Base-by-base conservation (phyloP, 2,888 invertebrate species). In the Punctoribates punctum region DNA sequence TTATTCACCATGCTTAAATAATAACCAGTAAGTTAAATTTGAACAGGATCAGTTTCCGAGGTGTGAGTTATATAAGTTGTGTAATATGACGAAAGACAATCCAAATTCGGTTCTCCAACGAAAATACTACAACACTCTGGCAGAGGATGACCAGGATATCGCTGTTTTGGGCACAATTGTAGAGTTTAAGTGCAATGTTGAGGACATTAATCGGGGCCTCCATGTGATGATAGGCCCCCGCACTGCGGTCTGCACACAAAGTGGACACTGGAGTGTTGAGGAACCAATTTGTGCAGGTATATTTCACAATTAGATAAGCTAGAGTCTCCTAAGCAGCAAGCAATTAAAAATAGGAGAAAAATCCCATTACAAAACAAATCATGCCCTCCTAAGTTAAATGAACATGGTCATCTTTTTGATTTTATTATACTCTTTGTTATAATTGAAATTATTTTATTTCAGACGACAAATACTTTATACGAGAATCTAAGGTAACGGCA, bases 281-380 rank as follows among this genome's bases (percentile, higher is more conserved):
- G 57, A 57, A 23, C 57, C 57, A 23, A 6, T 57, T 25, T 57
- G 57, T 57, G 57, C 57, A 20, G 57, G 57, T 57, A 48, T 42
- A 42, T 42, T 42, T 42, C 42, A 9, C 13, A 42, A 42, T 42
- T 13, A 42, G n/a, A n/a, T n/a, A n/a, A n/a, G n/a, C n/a, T n/a
- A n/a, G n/a, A n/a, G n/a, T n/a, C n/a, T n/a, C n/a, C n/a, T n/a
- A n/a, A n/a, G n/a, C n/a, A n/a, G n/a, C n/a, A n/a, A n/a, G n/a
- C n/a, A n/a, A n/a, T n/a, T n/a, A 42, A 42, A 42, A 6, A 9
- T 42, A 13, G 6, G 42, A 9, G 42, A 6, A 42, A 42, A 9
- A 42, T 13, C 6, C 13, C 6, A 42, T 9, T 42, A 42, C 13
- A 42, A 9, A 13, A 13, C 13, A 42, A 54, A 54, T 54, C 15